phyloP scores from a whole-genome alignment of 2,113 vertebrate genomes.

The Pelecanus crispus region DNA sequence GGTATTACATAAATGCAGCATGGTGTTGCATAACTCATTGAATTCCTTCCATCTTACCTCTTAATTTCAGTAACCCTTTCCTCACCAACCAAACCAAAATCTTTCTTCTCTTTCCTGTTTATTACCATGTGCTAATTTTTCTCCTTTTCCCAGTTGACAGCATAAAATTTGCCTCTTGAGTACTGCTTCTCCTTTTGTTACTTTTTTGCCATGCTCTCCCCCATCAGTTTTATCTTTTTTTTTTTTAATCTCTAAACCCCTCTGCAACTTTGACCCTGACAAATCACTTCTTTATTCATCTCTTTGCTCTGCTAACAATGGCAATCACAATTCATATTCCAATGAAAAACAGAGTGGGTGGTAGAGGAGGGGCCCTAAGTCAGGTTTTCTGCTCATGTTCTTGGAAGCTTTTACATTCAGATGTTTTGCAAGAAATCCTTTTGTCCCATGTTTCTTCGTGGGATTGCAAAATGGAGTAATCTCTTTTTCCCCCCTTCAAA shows the following conservation, averaged over 20 bases:
- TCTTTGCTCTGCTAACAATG: not conserved
- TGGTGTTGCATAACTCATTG: not conserved
- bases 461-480: not conserved
- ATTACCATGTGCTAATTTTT: not conserved
- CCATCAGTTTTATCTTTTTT: not conserved
- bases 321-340: not conserved
- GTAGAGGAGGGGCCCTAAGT: not conserved
- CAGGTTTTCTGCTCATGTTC: not conserved
- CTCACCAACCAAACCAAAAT: not conserved
- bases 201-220: not conserved
- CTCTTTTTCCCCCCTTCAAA: not conserved
- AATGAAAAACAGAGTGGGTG: not conserved
- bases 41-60: not conserved
- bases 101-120: not conserved
- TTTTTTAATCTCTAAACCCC: not conserved
- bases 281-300: slow-evolving; percentile 24
- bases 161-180: not conserved
- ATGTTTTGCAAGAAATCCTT: not conserved
- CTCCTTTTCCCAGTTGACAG: not conserved
- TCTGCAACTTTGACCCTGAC: not conserved
- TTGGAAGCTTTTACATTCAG: not conserved
- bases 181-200: not conserved
- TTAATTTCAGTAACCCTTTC: not conserved
- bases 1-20: slow-evolving; percentile 70
- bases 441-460: not conserved